A percentile compares a stretch with the other conserved stretches of the same genome.
These are phyloP conservation scores for Drosophila demipolita DNA, from an alignment of 2,888 invertebrate species.

Conservation along the genomic window DNA sequence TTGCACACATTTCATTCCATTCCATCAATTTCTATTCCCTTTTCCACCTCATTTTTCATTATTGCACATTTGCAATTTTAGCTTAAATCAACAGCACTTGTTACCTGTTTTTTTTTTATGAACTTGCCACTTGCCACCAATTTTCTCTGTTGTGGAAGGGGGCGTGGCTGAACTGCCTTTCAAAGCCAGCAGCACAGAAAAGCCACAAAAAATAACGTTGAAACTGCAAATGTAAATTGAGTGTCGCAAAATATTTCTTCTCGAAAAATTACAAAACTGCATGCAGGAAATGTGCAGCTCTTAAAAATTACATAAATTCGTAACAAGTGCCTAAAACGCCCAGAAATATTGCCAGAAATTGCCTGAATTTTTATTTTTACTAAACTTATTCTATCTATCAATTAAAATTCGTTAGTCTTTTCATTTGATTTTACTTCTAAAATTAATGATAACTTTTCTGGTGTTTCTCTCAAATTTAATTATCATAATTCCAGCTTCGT, in stretches of 20 bases:
- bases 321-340: background rate
- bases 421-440: background rate
- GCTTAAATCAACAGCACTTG: constrained; percentile 40
- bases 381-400: too few relatives aligned
- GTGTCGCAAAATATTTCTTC: background rate
- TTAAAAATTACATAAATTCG: background rate
- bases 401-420: background rate
- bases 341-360: background rate
- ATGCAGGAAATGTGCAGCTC: background rate
- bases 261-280: background rate
- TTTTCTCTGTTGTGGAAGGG: constrained; percentile 6
- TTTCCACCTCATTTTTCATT: background rate
- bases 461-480: background rate
- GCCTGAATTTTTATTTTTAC: background rate
- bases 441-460: too few relatives aligned
- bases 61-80: constrained; percentile 22
- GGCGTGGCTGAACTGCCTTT: constrained; percentile 14
- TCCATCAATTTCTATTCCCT: constrained; percentile 14
- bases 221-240: constrained; percentile 58
- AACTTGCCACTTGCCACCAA: constrained; percentile 21
- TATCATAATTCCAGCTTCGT: background rate
- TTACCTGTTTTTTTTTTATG: constrained; percentile 44
- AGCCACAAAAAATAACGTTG: constrained; percentile 41
- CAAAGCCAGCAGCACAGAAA: constrained; percentile 32
- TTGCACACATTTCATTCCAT: constrained; percentile 73